Evolutionary conservation across 2,113 vertebrate species (phyloP), one percentile per base, ranked within the genome.

Genomic region (Nerophis ophidion): DNA sequence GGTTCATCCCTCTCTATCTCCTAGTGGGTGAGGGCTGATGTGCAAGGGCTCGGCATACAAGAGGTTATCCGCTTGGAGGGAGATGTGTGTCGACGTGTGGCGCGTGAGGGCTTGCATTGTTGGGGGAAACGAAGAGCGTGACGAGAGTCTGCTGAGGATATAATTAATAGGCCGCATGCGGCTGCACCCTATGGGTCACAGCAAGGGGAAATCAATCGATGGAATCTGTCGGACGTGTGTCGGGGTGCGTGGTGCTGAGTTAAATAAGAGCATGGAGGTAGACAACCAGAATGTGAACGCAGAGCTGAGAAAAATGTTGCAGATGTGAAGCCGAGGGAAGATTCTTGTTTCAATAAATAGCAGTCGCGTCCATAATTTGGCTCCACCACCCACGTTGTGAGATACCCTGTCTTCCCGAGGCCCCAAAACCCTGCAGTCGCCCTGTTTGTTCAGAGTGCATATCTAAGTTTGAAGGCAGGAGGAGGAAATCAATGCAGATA

Each of bases 131-230:
- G 76, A 63, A 73, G 65, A 83, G 83, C 75, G 68, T 86, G 86
- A 83, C 70, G 70, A 85, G 81, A 80, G 76, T 85, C 82, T 84
- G 83, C 84, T 86, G 84, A 84, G 83, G 84, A 83, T 86, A 85
- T 86, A 88, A 86, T 88, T 88, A 88, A 86, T 86, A 84, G 86
- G 83, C 79, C 86, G 78, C 86, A 86, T 86, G 86, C 75, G 81
- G 84, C 81, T 88, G 86, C 86, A 82, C 84, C 86, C 83, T 86
- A 88, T 88, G 84, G 86, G 84, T 88, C 86, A 86, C 81, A 81
- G 83, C 77, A 75, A 85, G 81, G 74, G 75, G 80, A 88, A 88
- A 88, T 86, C 86, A 88, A 88, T 88, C 80, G 80, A 86, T 85
- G 81, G 76, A 75, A 75, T 82, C 82, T 82, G 76, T 72, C 15